Evolutionary conservation across 1,140 invertebrate genomes (phyloP).

Genomic region (Microplitis demolitor): DNA sequence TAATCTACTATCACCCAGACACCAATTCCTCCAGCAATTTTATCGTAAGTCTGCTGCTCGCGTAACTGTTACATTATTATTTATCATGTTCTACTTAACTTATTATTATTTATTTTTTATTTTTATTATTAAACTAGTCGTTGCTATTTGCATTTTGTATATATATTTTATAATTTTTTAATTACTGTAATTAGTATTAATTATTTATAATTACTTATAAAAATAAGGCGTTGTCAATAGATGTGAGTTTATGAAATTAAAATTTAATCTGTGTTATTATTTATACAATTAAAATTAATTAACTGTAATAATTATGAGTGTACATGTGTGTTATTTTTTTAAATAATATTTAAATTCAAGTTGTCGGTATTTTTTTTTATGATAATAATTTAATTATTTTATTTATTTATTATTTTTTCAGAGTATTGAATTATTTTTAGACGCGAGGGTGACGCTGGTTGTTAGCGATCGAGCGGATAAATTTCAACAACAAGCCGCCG

Average conservation of each 20-base stretch:
- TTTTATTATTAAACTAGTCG: not conserved
- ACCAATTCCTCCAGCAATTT: slow-evolving; percentile 22
- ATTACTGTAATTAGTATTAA: not conserved
- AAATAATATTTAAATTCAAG: not conserved
- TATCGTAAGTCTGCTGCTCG: slow-evolving; percentile 24
- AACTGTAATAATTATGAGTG: too few relatives aligned
- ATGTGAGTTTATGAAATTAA: not conserved
- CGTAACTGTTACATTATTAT: not conserved
- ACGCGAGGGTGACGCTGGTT: slow-evolving; percentile 64
- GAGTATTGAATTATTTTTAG: slow-evolving; percentile 65
- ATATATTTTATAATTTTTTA: not conserved
- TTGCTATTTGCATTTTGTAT: not conserved
- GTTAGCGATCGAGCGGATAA: slow-evolving; percentile 64
- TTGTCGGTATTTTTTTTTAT: not conserved
- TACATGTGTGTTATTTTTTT: not conserved
- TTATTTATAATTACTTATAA: not conserved
- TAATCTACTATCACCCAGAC: slow-evolving; percentile 23
- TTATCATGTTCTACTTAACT: not conserved
- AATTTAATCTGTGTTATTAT: too few relatives aligned
- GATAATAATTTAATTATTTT: not conserved
- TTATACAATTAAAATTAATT: too few relatives aligned
- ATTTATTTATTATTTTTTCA: slow-evolving; percentile 42
- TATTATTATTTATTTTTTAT: not conserved
- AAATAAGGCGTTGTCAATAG: slow-evolving; percentile 3
- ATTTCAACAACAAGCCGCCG: slow-evolving; percentile 27